phyloP scores from a whole-genome alignment of 2,113 vertebrate species.

The Psammodynastes pulverulentus region DNA sequence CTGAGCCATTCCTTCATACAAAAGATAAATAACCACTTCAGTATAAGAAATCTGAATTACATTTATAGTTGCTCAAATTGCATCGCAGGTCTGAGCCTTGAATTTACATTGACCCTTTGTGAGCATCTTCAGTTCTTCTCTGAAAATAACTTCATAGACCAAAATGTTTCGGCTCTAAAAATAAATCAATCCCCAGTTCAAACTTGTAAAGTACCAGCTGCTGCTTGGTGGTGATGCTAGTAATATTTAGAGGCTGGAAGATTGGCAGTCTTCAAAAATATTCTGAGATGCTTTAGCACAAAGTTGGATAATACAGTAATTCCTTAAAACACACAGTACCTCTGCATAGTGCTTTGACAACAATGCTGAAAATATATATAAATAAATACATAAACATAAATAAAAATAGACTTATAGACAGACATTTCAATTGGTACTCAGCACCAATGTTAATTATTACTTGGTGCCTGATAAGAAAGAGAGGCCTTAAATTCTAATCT shows the following conservation, averaged over 20 bases:
- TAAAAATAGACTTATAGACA: background rate
- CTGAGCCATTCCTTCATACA: background rate
- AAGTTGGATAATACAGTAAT: background rate
- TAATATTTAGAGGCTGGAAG: background rate
- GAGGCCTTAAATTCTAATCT: background rate
- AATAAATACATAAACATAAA: too few species aligned
- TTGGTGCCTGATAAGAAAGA: background rate
- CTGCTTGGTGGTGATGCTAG: background rate
- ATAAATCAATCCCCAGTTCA: background rate
- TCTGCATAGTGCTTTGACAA: background rate
- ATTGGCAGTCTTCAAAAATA: background rate
- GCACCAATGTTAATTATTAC: background rate
- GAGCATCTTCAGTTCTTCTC: background rate
- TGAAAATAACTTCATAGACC: background rate
- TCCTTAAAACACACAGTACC: too few species aligned
- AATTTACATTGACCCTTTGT: background rate
- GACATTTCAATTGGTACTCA: background rate
- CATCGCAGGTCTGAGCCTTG: background rate
- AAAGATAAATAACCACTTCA: background rate
- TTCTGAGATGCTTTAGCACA: background rate
- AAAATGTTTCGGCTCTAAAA: background rate
- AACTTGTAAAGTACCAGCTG: background rate
- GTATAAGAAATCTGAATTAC: background rate
- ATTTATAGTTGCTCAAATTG: background rate
- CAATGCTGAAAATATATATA: background rate